Percentiles rank a stretch among this genome's conserved stretches.
These are phyloP conservation scores for Mesorhabditis belari DNA, from an alignment of 2,888 invertebrate genomes.

Conservation along the genomic window DNA sequence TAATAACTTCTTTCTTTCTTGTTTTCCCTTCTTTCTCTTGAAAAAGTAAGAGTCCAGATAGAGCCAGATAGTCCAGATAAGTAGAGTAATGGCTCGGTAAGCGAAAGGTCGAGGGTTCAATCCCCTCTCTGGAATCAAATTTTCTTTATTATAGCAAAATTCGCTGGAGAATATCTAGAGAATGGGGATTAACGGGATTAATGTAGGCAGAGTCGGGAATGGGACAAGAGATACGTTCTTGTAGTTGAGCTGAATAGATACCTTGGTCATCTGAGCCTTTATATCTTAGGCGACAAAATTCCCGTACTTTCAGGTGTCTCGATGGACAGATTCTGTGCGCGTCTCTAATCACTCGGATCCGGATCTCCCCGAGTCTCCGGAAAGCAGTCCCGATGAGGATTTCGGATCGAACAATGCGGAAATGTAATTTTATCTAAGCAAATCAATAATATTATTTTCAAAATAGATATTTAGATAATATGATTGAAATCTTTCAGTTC, in stretches of 20 bases:
- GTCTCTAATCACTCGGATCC: slow-evolving; percentile 32
- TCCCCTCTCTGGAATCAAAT: background rate
- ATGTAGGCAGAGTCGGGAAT: too few relatives aligned
- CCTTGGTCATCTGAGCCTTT: too few relatives aligned
- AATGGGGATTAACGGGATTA: too few relatives aligned
- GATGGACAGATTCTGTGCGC: slow-evolving; percentile 23
- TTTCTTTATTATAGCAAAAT: background rate
- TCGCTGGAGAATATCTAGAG: too few relatives aligned
- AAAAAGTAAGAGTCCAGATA: too few relatives aligned
- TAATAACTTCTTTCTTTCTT: background rate
- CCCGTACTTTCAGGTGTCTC: slow-evolving; percentile 11
- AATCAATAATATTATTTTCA: background rate
- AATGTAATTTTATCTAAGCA: slow-evolving; percentile 1
- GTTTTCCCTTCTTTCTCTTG: background rate
- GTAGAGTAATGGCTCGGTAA: too few relatives aligned
- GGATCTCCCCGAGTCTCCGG: slow-evolving; percentile 45
- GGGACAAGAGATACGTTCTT: too few relatives aligned
- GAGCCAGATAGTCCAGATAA: too few relatives aligned
- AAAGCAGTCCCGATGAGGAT: slow-evolving; percentile 48
- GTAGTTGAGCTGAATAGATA: too few relatives aligned
- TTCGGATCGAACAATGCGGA: slow-evolving; percentile 40
- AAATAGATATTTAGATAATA: background rate
- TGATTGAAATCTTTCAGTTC: background rate
- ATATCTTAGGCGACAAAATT: too few relatives aligned
- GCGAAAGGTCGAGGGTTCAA: too few relatives aligned